These are phyloP conservation scores for Eira barbara DNA, from an alignment of 2,113 vertebrate species.

Conservation along the genomic window DNA sequence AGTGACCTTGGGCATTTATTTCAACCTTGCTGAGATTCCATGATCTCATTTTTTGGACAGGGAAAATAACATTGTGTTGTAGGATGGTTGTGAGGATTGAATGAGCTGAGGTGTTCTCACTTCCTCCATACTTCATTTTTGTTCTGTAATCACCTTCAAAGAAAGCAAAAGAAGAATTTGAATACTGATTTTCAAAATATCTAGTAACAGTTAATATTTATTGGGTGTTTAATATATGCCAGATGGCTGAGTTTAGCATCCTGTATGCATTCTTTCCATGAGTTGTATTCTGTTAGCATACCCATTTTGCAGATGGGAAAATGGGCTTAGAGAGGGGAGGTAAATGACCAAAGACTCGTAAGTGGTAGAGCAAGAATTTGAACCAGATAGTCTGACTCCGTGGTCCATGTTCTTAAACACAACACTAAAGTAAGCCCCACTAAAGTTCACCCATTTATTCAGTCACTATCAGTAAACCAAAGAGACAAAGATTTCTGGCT, in stretches of 20 bases:
- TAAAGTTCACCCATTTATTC: background rate
- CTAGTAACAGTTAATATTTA: background rate
- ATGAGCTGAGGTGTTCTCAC: background rate
- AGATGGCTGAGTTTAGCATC: background rate
- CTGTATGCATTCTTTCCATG: background rate
- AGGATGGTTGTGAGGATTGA: background rate
- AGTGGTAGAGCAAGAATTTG: background rate
- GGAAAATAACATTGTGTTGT: background rate
- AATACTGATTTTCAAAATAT: background rate
- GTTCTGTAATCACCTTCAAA: background rate
- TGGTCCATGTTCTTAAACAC: background rate
- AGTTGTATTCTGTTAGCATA: background rate
- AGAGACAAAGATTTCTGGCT: background rate
- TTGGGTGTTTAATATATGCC: background rate
- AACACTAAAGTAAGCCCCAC: background rate
- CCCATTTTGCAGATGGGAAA: background rate
- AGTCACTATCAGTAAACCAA: background rate
- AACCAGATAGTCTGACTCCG: background rate
- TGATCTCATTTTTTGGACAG: background rate
- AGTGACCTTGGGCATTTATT: background rate
- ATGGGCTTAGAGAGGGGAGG: background rate
- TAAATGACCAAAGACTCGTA: background rate
- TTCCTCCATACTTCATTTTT: background rate
- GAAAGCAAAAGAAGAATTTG: background rate
- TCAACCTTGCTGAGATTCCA: background rate